Evolutionary conservation across 2,888 invertebrate species (phyloP), one percentile per base, ranked within the genome.

Genomic region (Tiphia femorata): DNA sequence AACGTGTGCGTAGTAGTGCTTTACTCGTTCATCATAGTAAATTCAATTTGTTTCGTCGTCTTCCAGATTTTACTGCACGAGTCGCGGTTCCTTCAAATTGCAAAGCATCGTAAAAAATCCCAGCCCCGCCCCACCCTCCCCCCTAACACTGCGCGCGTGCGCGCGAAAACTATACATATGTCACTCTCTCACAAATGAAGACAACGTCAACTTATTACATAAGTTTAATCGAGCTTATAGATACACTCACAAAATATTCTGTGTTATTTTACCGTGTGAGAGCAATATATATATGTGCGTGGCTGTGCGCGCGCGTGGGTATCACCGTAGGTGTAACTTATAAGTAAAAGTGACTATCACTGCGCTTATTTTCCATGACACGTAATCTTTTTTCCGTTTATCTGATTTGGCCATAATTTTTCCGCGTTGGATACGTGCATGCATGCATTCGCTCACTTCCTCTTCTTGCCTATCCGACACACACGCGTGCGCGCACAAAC

Each of bases 351-450:
- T 77, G 75, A 76, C 79, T 79, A 80, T 79, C 77, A 78, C 79
- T 80, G 78, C 73, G 64, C 75, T 79, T 80, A 77, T 58, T 73
- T 73, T n/a, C 70, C 67, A 68, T 76, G 76, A 79, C 75, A 73
- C 77, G 69, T 74, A 78, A 68, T 78, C 59, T 63, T 75, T 69
- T 25, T 47, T 42, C 46, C 10, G 41, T 48, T 29, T 48, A 47
- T 27, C 43, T 5, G 27, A 23, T 29, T 10, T 61, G 68, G 68
- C 62, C 57, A 52, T 62, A 64, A 70, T 59, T 50, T 64, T 49
- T 59, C 57, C n/a, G n/a, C n/a, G n/a, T n/a, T n/a, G n/a, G n/a
- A n/a, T n/a, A n/a, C n/a, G n/a, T n/a, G n/a, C n/a, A n/a, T n/a
- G n/a, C n/a, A n/a, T n/a, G 12, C 21, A 6, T 21, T 20, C 41